phyloP scores from a whole-genome alignment of 2,113 vertebrate species.

The Anolis sagrei region DNA sequence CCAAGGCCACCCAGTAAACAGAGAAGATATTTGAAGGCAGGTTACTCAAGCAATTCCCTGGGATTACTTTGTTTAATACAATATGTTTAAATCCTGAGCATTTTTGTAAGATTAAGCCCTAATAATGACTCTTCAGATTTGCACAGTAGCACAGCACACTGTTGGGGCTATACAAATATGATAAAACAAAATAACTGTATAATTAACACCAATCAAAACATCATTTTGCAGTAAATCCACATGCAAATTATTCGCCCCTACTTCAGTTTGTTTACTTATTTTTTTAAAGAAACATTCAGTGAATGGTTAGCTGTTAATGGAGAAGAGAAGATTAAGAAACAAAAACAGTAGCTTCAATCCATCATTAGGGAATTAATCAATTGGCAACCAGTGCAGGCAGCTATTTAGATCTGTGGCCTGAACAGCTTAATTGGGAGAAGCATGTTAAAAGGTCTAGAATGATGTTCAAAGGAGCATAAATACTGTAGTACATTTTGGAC shows the following conservation, averaged over 20 bases:
- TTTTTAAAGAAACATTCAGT: slow-evolving; percentile 69
- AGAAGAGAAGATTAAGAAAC: slow-evolving; percentile 80
- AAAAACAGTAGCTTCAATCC: slow-evolving; percentile 83
- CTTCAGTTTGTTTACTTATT: slow-evolving; percentile 63
- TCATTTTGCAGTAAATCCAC: slow-evolving; percentile 61
- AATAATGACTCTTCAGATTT: slow-evolving; percentile 17
- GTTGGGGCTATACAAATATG: slow-evolving; percentile 42
- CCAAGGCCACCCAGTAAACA: neutral
- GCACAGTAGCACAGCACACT: slow-evolving; percentile 30
- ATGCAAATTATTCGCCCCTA: slow-evolving; percentile 51
- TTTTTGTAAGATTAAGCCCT: slow-evolving; percentile 38
- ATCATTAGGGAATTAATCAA: slow-evolving; percentile 85
- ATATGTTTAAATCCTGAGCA: slow-evolving; percentile 11
- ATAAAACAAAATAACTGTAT: slow-evolving; percentile 57
- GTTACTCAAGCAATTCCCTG: neutral
- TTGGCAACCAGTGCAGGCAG: slow-evolving; percentile 78
- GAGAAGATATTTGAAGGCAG: neutral
- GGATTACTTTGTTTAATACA: slow-evolving; percentile 15
- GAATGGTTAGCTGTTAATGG: slow-evolving; percentile 74
- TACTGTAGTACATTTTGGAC: slow-evolving; percentile 71
- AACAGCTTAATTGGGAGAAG: slow-evolving; percentile 80
- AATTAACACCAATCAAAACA: slow-evolving; percentile 59
- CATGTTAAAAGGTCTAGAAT: slow-evolving; percentile 75
- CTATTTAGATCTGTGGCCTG: slow-evolving; percentile 81
- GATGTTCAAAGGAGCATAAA: slow-evolving; percentile 79